phyloP scores from a whole-genome alignment of 2,113 vertebrate species.

The Actenoides hombroni region DNA sequence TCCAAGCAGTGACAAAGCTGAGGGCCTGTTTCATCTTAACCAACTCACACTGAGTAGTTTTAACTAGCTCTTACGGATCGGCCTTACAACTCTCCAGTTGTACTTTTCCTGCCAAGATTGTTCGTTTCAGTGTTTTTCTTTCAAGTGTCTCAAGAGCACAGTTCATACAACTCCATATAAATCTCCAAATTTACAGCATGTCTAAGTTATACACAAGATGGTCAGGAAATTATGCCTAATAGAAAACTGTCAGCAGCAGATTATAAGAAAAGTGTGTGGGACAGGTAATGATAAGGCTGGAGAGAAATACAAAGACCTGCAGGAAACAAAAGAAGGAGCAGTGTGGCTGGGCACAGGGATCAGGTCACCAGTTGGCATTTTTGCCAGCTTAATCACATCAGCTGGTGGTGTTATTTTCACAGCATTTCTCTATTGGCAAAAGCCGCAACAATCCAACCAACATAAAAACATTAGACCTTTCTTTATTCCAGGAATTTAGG shows the following conservation, averaged over 20 bases:
- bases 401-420: background rate
- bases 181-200: constrained; percentile 43
- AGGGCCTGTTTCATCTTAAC: constrained; percentile 27
- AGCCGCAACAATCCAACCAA: background rate
- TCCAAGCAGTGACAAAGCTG: constrained; percentile 9
- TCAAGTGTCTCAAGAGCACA: constrained; percentile 40
- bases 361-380: background rate
- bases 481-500: background rate
- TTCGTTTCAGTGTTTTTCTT: background rate
- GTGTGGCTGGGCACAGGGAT: background rate
- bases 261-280: constrained; percentile 8
- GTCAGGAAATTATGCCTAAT: constrained; percentile 52
- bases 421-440: background rate
- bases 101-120: constrained; percentile 41
- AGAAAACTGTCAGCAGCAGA: constrained; percentile 54
- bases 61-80: background rate
- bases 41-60: constrained; percentile 15
- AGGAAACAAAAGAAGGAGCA: background rate
- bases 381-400: background rate
- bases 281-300: constrained; percentile 7
- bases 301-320: background rate
- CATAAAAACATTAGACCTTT: background rate
- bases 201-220: constrained; percentile 51
- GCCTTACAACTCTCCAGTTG: background rate
- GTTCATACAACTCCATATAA: constrained; percentile 34